Evolutionary conservation across 64 coral and sea anemone genomes (phyloP).

Genomic region (Hydrozoanthus tunicans): DNA sequence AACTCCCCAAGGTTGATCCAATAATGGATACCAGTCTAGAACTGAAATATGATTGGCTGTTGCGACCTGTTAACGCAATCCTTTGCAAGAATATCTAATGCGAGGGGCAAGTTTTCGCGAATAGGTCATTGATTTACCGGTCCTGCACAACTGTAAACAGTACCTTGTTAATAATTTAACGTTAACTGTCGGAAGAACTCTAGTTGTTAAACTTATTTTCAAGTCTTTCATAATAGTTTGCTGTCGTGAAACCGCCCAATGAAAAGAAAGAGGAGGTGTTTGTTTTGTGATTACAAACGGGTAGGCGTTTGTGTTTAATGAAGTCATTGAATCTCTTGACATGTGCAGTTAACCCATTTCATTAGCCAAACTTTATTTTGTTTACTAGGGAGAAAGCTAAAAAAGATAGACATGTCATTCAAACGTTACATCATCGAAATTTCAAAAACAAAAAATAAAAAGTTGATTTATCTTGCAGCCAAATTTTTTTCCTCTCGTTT

Average conservation of each 20-base stretch:
- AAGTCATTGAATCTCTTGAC: conserved; percentile 41
- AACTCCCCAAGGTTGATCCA: conserved; percentile 17
- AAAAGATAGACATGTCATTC: not conserved
- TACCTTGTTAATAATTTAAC: conserved; percentile 44
- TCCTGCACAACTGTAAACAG: conserved; percentile 35
- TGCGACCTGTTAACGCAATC: conserved; percentile 34
- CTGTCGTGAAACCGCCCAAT: conserved; percentile 45
- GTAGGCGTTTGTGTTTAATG: conserved; percentile 40
- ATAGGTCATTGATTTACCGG: conserved; percentile 55
- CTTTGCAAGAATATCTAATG: conserved; percentile 63
- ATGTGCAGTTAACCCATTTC: not conserved
- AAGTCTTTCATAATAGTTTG: conserved; percentile 62
- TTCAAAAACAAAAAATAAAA: not conserved
- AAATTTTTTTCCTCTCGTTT: no score
- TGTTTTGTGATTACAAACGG: conserved; percentile 34
- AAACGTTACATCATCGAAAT: not conserved
- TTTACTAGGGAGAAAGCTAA: not conserved
- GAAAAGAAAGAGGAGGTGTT: not conserved
- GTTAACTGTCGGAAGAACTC: conserved; percentile 9
- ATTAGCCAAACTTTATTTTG: not conserved
- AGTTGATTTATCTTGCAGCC: no score
- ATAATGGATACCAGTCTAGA: conserved; percentile 16
- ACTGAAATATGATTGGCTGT: conserved; percentile 52
- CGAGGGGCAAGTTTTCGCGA: conserved; percentile 16
- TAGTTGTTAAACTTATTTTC: conserved; percentile 45